Conservation (phyloP, 2,888 invertebrate species). For the Drosophila mettleri region DNA sequence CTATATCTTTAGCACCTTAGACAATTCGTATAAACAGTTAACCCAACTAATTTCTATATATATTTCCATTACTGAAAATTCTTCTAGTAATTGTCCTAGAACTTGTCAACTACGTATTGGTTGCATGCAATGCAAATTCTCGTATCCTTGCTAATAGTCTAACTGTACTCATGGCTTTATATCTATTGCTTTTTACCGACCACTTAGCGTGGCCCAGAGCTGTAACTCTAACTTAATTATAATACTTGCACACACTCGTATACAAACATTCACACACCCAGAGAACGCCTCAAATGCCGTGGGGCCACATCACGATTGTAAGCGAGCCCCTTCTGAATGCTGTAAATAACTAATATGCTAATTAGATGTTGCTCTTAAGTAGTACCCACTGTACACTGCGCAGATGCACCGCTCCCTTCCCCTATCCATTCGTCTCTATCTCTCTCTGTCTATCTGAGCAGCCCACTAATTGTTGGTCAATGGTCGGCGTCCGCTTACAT, state of each 20-base stretch:
- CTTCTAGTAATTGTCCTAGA: neutral
- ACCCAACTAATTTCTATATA: neutral
- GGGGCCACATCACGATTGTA: constrained; percentile 10
- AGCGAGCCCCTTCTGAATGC: constrained; percentile 17
- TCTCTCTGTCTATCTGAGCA: neutral
- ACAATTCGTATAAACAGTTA: neutral
- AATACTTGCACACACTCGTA: constrained; percentile 26
- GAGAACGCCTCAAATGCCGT: constrained; percentile 37
- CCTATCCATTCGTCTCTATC: neutral
- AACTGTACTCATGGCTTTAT: constrained; percentile 7
- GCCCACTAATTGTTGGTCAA: constrained; percentile 73
- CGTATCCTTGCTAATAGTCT: constrained; percentile 36
- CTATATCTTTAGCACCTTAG: neutral
- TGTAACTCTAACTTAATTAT: constrained; percentile 46
- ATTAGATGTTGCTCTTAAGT: constrained; percentile 56
- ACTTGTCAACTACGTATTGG: neutral
- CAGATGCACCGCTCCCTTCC: constrained; percentile 55
- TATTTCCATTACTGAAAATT: neutral
- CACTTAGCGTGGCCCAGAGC: constrained; percentile 47
- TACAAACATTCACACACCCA: constrained; percentile 60
- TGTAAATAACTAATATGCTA: constrained; percentile 58
- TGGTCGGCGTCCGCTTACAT: constrained; percentile 46
- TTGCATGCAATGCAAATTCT: constrained; percentile 14
- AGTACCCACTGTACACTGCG: constrained; percentile 42
- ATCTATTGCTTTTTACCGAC: constrained; percentile 10